Conservation (phyloP, 2,797 vertebrate genomes). For the Chelmon rostratus region DNA sequence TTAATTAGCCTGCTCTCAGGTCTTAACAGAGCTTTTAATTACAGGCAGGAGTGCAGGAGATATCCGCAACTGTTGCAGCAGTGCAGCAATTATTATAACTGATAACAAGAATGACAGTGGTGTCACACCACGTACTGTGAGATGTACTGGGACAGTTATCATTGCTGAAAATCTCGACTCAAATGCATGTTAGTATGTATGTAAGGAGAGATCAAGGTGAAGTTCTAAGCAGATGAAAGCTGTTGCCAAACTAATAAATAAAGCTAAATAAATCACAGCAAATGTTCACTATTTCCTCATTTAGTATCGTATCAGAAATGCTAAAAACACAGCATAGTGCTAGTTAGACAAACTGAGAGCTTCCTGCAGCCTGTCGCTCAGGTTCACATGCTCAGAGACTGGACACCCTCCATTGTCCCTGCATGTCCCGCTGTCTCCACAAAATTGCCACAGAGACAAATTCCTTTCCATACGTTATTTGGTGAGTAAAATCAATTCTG, state of each 20-base stretch:
- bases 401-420: neutral
- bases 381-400: neutral
- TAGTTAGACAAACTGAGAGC: neutral
- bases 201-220: neutral
- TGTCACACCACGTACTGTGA: too few relatives aligned
- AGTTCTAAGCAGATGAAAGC: neutral
- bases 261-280: neutral
- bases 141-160: too few relatives aligned
- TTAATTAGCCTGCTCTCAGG: neutral
- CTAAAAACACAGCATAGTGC: neutral
- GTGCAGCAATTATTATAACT: too few relatives aligned
- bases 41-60: neutral
- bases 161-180: too few relatives aligned
- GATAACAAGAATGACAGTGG: too few relatives aligned
- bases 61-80: neutral
- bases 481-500: slow-evolving; percentile 21
- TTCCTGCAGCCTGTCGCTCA: neutral
- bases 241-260: neutral
- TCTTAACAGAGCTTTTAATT: neutral
- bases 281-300: neutral
- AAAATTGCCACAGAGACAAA: neutral
- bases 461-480: slow-evolving; percentile 12
- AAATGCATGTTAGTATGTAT: too few relatives aligned
- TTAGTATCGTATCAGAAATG: neutral
- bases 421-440: neutral